These are phyloP conservation scores for Tichodroma muraria DNA, from an alignment of 2,113 vertebrate genomes.

Conservation along the genomic window DNA sequence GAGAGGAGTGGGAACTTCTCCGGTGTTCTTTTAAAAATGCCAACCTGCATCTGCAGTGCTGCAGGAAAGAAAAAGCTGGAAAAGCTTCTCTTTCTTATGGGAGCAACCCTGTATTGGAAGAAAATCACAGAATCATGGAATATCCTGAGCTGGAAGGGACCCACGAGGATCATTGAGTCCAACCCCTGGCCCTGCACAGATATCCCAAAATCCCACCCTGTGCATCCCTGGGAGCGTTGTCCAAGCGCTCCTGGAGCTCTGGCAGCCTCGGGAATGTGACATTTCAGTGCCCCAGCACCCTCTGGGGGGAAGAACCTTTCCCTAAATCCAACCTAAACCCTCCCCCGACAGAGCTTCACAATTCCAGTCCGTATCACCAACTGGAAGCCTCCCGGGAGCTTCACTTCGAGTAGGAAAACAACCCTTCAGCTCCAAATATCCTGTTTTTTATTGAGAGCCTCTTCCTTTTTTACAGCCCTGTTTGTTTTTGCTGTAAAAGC, in stretches of 20 bases:
- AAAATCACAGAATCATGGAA: background rate
- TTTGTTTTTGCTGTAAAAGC: conserved; percentile 1
- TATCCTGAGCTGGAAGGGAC: background rate
- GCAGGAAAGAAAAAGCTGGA: background rate
- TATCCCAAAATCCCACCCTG: background rate
- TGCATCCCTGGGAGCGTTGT: background rate
- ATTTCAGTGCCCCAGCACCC: background rate
- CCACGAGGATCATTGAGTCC: background rate
- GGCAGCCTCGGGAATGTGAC: background rate
- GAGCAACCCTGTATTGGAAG: background rate
- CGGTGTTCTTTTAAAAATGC: background rate
- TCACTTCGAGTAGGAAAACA: background rate
- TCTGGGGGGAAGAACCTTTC: background rate
- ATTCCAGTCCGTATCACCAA: background rate
- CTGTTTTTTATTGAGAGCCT: background rate
- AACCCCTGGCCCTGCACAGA: too few species aligned
- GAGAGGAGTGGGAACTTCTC: background rate
- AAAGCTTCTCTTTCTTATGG: background rate
- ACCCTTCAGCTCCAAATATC: background rate
- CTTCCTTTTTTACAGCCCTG: background rate
- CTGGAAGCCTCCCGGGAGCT: background rate
- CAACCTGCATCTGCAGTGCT: background rate
- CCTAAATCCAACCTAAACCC: background rate
- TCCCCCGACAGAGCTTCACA: background rate
- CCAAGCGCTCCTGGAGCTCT: background rate